Percentiles rank a stretch among this genome's conserved stretches.
These are phyloP conservation scores for Sisyra nigra DNA, from an alignment of 2,888 invertebrate species.

Conservation along the genomic window DNA sequence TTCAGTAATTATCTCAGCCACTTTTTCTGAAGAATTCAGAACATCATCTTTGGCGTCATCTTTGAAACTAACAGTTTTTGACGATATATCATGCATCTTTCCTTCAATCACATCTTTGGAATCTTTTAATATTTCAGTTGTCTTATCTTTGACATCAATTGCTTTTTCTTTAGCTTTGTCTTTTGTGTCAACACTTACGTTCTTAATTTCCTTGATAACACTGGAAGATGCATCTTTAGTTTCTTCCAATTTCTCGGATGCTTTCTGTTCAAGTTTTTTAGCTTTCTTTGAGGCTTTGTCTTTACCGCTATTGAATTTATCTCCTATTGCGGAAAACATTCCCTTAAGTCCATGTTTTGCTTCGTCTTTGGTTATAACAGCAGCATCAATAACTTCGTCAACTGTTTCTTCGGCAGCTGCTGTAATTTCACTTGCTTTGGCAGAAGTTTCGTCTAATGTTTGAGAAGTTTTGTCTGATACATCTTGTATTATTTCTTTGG, in stretches of 20 bases:
- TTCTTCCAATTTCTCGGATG: conserved; percentile 13
- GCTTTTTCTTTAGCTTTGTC: background rate
- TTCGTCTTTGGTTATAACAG: conserved; percentile 11
- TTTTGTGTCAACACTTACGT: conserved; percentile 5
- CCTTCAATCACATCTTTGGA: conserved; percentile 19
- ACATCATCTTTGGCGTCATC: conserved; percentile 13
- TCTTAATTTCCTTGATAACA: conserved; percentile 9
- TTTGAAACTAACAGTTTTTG: conserved; percentile 27
- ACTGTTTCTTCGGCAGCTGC: conserved; percentile 6
- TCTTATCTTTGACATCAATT: conserved; percentile 2
- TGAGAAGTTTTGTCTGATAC: conserved; percentile 2
- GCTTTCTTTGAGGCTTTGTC: conserved; percentile 18
- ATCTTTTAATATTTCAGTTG: background rate
- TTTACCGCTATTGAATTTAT: conserved; percentile 27
- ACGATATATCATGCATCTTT: conserved; percentile 29
- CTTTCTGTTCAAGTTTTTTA: conserved; percentile 12
- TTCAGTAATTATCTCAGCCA: conserved; percentile 9
- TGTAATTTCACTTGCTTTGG: conserved; percentile 5
- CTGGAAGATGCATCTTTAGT: conserved; percentile 13
- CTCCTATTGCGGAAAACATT: conserved; percentile 9
- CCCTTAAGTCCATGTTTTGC: conserved; percentile 11
- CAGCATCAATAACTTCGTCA: conserved; percentile 16
- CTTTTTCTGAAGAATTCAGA: conserved; percentile 12
- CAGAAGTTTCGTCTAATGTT: conserved; percentile 1
- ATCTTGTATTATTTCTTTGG: conserved; percentile 7